Base-by-base conservation (phyloP, 2,113 vertebrate genomes). In the Syngnathoides biaculeatus region DNA sequence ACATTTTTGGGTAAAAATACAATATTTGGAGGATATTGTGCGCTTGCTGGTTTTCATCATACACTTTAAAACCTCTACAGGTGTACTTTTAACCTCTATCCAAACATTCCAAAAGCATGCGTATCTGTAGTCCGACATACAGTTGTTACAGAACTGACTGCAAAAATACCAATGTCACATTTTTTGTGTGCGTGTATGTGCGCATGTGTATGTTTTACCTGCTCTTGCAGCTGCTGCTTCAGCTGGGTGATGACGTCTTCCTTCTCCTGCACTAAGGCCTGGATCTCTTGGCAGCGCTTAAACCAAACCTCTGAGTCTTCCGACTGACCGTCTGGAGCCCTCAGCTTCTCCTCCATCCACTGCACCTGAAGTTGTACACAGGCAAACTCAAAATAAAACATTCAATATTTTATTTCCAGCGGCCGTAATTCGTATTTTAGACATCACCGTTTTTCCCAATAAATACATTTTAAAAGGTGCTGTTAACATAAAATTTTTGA, bases 301-400 rank as follows among this genome's bases (percentile, higher is more conserved):
- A 95, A 96, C 70, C 98, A 62, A 38, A 85, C 89, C 87, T 99
- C 97, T 13, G 94, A 92, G 87, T 96, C 94, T 20, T 91, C 94
- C 0, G 93, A 93, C 86, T 93, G 93, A 72, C 94, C 86, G 62
- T 96, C 94, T 40, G 95, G 90, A 65, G 93, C 91, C 83, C 95
- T 96, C 84, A 98, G 87, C 88, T 94, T 96, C 83, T 98, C 96
- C 86, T 98, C 96, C 96, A 98, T 97, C 89, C 95, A 94, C 81
- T 96, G 95, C 20, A 95, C 93, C 97, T 99, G 67, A 69, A 84
- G 81, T 19, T 10, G 64, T n/a, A 67, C 59, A 77, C 39, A 68
- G 3, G 10, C 19, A 60, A 13, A n/a, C 12, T 14, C 6, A 9
- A 14, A 38, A 17, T 11, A 53, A 1, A 11, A 57, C 20, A 68